Conservation (phyloP, 1,140 invertebrate genomes). For the Aphelenchoides besseyi region DNA sequence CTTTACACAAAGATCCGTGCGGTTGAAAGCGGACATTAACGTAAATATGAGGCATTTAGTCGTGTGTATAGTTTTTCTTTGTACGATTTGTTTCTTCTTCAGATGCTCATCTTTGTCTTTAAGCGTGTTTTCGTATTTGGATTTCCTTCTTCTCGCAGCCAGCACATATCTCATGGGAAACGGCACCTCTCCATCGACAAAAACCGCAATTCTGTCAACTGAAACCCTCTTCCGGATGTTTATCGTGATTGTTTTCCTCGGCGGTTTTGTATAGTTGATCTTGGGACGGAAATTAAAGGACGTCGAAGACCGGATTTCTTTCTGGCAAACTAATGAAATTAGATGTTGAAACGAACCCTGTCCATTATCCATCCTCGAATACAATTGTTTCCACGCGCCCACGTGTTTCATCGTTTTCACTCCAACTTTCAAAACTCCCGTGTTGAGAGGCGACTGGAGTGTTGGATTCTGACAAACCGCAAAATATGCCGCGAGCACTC, state of each 20-base stretch:
- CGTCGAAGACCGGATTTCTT: too few relatives aligned
- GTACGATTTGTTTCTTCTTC: background rate
- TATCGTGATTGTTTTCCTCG: background rate
- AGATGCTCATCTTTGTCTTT: slow-evolving; percentile 4
- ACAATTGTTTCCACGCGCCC: too few relatives aligned
- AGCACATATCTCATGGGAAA: background rate
- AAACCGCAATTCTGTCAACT: background rate
- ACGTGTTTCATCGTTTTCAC: too few relatives aligned
- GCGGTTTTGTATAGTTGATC: too few relatives aligned
- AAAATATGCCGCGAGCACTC: background rate
- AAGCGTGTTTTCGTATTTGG: background rate
- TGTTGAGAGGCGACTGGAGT: background rate
- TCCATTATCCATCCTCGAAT: too few relatives aligned
- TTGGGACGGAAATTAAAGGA: too few relatives aligned
- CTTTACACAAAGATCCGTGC: too few relatives aligned
- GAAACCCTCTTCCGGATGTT: background rate
- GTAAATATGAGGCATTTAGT: background rate
- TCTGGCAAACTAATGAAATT: too few relatives aligned
- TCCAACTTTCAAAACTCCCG: too few relatives aligned
- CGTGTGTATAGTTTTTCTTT: background rate
- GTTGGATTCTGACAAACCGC: background rate
- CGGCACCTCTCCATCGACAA: background rate
- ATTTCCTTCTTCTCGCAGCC: background rate
- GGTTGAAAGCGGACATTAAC: too few relatives aligned
- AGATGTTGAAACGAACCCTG: too few relatives aligned